Base-by-base conservation (phyloP, 2,113 vertebrate genomes). In the Romanogobio albipinnatus region DNA sequence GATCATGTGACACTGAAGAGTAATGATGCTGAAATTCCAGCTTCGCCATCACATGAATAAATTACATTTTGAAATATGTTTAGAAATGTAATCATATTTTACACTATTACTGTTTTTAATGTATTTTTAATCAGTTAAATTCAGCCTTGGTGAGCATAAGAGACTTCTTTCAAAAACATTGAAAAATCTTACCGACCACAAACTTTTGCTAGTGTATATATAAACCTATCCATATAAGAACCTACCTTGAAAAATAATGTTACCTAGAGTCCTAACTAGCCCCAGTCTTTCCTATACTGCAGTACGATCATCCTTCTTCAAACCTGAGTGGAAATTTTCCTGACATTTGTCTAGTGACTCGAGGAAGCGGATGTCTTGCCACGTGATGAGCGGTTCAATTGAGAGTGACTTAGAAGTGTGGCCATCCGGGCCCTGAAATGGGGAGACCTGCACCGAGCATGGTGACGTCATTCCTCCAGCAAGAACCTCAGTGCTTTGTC, bases 401-500 rank as follows among this genome's bases (percentile, higher is more conserved):
- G 61, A 19, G 26, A 53, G 62, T 53, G 47, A 81, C 45, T 51
- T 66, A 4, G 39, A 61, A 61, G 39, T 79, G 58, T 62, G 77
- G 58, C 14, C 59, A 80, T 15, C 58, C 9, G 6, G 59, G 79
- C 9, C 26, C 61, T 51, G 9, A 36, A 68, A 68, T 36, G 45
- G 45, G 61, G 79, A 68, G 45, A 53, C 79, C 79, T 66, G 45
- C 26, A 68, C 43, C 24, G 26, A 81, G 47, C 15, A 68, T 5
- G 47, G 47, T 93, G 93, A 94, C 93, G 92, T 94, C 93, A 93
- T 91, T 89, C 88, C 85, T 88, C 85, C 89, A 88, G 39, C 17
- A 89, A 92, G 89, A 91, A 88, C 90, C 90, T 90, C 87, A 89
- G 87, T 92, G 93, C 93, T 93, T 94, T 93, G 93, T 94, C 91